A percentile compares a stretch with the other conserved stretches of the same genome.
Conservation (phyloP, 2,797 vertebrate species). For the Xerus rutilus region DNA sequence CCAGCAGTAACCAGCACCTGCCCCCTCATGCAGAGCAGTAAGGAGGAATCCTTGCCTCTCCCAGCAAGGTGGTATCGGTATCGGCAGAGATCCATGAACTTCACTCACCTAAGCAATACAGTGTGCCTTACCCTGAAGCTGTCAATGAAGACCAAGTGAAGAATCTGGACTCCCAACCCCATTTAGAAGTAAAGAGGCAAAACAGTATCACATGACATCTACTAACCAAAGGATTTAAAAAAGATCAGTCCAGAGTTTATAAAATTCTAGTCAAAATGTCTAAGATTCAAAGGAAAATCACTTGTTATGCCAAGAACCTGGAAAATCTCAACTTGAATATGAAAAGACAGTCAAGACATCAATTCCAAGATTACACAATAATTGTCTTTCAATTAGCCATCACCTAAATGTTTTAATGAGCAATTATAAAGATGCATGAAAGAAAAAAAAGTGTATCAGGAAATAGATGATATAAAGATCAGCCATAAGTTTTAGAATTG, state of each 20-base stretch:
- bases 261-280: not conserved
- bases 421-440: not conserved
- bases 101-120: not conserved
- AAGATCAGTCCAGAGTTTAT: not conserved
- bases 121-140: not conserved
- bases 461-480: not conserved
- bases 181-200: not conserved
- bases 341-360: not conserved
- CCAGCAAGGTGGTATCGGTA: not conserved
- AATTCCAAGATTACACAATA: not conserved
- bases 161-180: not conserved
- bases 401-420: not conserved
- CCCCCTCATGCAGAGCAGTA: not conserved
- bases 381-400: not conserved
- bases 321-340: not conserved
- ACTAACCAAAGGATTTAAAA: not conserved
- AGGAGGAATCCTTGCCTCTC: not conserved
- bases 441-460: not conserved
- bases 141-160: not conserved
- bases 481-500: not conserved
- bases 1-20: not conserved
- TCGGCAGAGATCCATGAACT: not conserved
- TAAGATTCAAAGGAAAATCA: not conserved
- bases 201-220: not conserved
- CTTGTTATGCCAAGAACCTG: not conserved